A percentile compares a stretch with the other conserved stretches of the same genome.
These are phyloP conservation scores for Circaetus cinerascens DNA, from an alignment of 2,113 vertebrate genomes.

Conservation along the genomic window DNA sequence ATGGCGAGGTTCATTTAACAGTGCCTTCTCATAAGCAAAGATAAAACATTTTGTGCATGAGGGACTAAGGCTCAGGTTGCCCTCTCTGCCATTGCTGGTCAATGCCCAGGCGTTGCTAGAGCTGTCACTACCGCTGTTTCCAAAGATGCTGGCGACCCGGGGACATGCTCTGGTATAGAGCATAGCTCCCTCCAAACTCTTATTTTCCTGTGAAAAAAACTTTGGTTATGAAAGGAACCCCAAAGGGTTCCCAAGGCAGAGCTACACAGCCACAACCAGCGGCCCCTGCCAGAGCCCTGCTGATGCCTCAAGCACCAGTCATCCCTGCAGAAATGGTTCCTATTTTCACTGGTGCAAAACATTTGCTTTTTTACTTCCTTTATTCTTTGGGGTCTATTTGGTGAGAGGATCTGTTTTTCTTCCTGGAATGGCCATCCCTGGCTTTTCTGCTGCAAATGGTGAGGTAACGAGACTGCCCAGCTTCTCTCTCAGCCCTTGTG, in stretches of 20 bases:
- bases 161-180: background rate
- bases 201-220: background rate
- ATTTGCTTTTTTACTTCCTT: background rate
- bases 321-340: background rate
- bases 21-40: background rate
- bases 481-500: background rate
- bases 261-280: background rate
- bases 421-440: background rate
- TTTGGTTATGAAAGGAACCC: background rate
- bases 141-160: background rate
- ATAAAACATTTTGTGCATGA: background rate
- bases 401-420: background rate
- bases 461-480: background rate
- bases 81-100: background rate
- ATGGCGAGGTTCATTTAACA: background rate
- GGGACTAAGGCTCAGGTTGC: background rate
- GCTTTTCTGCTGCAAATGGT: background rate
- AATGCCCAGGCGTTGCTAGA: background rate
- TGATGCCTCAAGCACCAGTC: background rate
- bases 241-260: background rate
- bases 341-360: background rate
- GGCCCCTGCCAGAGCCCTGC: background rate
- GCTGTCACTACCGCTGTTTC: background rate
- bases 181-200: background rate
- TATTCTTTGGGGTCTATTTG: background rate